These are phyloP conservation scores for Grammomys dolichurus DNA, from an alignment of 2,113 vertebrate genomes.

Conservation along the genomic window DNA sequence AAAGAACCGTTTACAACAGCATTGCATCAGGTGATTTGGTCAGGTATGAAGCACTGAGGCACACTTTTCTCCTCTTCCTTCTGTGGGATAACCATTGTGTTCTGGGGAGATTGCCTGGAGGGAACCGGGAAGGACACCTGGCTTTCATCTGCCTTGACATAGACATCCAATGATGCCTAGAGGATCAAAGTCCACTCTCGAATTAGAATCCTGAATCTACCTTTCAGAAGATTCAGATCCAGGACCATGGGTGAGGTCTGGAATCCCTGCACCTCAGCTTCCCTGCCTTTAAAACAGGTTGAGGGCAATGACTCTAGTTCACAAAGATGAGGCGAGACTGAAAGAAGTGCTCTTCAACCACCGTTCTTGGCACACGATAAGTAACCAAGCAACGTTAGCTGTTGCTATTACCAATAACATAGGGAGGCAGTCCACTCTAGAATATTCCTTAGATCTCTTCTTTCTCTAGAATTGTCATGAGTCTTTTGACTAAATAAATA, in stretches of 20 bases:
- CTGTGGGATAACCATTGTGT: rapidly evolving
- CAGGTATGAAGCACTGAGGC: not conserved
- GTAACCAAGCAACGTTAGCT: not conserved
- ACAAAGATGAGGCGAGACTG: not conserved
- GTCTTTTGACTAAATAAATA: not conserved
- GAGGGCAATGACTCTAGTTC: not conserved
- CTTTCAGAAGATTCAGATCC: not conserved
- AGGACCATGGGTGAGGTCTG: not conserved
- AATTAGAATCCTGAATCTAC: not conserved
- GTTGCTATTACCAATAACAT: not conserved
- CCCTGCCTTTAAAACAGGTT: not conserved
- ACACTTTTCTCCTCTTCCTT: not conserved
- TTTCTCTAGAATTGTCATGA: not conserved
- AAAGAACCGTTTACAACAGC: not conserved
- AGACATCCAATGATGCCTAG: rapidly evolving
- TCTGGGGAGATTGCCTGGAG: not conserved
- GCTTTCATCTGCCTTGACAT: rapidly evolving
- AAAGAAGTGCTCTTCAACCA: rapidly evolving
- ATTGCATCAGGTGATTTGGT: not conserved
- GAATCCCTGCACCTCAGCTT: not conserved
- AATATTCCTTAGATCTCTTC: not conserved
- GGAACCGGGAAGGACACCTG: not conserved
- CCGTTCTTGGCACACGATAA: rapidly evolving
- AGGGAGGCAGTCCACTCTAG: not conserved
- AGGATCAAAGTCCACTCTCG: not conserved